A percentile compares a stretch with the other conserved stretches of the same genome.
phyloP scores from a whole-genome alignment of 2,113 vertebrate genomes.

The Eurypyga helias region DNA sequence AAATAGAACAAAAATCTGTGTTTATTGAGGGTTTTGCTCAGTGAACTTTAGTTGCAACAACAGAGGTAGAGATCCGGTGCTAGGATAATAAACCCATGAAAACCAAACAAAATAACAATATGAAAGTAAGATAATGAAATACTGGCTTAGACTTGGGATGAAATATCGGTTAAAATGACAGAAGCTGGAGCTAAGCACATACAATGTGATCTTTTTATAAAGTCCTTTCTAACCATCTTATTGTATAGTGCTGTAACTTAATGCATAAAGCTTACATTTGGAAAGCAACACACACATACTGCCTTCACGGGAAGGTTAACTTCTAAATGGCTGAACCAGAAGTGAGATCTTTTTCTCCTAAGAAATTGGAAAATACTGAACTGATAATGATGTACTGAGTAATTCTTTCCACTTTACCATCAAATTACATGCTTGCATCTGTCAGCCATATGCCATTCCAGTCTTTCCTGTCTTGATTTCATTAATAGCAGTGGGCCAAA shows the following conservation, averaged over 20 bases:
- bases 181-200: not conserved
- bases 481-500: slow-evolving; percentile 38
- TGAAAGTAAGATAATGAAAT: not conserved
- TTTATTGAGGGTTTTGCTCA: not conserved
- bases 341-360: not conserved
- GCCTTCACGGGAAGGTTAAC: not conserved
- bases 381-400: slow-evolving; percentile 36
- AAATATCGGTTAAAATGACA: too few relatives aligned
- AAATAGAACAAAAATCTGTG: not conserved
- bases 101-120: not conserved
- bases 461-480: slow-evolving; percentile 56
- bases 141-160: not conserved
- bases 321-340: not conserved
- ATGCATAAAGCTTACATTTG: not conserved
- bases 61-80: not conserved
- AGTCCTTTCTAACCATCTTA: not conserved
- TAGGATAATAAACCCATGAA: not conserved
- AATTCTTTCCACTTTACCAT: slow-evolving; percentile 57
- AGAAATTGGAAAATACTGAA: slow-evolving; percentile 3
- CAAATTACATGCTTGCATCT: slow-evolving; percentile 56
- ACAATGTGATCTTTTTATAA: not conserved
- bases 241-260: not conserved
- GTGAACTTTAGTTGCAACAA: not conserved
- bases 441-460: slow-evolving; percentile 61
- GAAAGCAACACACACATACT: not conserved